Conservation (phyloP, 2,113 vertebrate species). For the Neolamprologus caudopunctatus region DNA sequence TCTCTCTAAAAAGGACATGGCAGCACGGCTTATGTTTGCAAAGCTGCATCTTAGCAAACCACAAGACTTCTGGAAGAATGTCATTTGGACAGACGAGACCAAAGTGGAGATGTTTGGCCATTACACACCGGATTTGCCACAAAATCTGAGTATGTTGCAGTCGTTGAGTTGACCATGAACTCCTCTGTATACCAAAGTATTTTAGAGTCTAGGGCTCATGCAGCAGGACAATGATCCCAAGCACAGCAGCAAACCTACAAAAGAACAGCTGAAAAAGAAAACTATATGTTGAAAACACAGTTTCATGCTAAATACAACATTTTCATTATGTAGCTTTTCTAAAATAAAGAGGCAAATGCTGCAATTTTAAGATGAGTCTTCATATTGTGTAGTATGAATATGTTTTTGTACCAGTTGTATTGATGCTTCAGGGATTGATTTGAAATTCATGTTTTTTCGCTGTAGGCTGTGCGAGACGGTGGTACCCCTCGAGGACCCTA, state of each 20-base stretch:
- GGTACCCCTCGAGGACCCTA: slow-evolving; percentile 91
- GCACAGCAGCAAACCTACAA: not conserved
- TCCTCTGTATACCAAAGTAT: not conserved
- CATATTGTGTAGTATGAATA: not conserved
- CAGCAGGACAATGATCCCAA: not conserved
- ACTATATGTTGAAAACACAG: not conserved
- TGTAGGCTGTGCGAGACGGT: slow-evolving; percentile 89
- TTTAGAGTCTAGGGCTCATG: not conserved
- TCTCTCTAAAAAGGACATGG: not conserved
- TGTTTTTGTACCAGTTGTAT: not conserved
- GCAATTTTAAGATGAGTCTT: not conserved
- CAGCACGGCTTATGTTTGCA: not conserved
- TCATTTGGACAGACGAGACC: not conserved
- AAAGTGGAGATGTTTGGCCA: not conserved
- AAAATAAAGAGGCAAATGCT: not conserved
- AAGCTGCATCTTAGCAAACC: not conserved
- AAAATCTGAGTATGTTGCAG: not conserved
- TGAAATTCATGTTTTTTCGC: slow-evolving; percentile 16
- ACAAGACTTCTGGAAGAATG: not conserved
- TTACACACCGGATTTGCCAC: not conserved
- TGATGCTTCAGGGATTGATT: not conserved
- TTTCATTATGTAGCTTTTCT: not conserved
- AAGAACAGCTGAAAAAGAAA: not conserved
- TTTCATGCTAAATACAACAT: not conserved
- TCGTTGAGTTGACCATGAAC: not conserved